Evolutionary conservation across 2,797 vertebrate species (phyloP).

Genomic region (Aselliscus stoliczkanus): DNA sequence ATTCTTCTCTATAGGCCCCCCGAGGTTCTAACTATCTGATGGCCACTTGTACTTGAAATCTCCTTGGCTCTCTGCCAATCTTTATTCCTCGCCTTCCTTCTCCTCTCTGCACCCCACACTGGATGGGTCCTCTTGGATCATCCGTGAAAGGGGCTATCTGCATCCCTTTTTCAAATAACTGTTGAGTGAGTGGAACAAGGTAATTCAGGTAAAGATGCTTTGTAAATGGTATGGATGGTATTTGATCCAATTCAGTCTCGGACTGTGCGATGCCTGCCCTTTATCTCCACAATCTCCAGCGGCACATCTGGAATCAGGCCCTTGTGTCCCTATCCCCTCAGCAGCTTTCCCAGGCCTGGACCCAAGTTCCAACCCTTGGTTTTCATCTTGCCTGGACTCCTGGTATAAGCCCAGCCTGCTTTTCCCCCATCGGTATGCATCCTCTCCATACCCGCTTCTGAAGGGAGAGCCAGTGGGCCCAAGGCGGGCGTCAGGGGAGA

Average conservation of each 20-base stretch:
- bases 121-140: background rate
- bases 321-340: background rate
- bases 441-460: rapidly evolving
- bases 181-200: background rate
- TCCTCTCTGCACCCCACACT: background rate
- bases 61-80: background rate
- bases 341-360: background rate
- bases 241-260: background rate
- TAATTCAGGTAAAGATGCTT: background rate
- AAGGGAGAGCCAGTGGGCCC: background rate
- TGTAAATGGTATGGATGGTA: background rate
- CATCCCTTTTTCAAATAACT: background rate
- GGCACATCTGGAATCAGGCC: background rate
- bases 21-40: background rate
- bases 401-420: background rate
- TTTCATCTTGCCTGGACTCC: background rate
- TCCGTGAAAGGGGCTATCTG: background rate
- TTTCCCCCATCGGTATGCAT: background rate
- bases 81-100: background rate
- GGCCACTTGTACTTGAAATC: background rate
- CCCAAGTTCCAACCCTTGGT: background rate
- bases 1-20: background rate
- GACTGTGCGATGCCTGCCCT: background rate
- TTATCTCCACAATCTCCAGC: background rate
- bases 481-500: background rate